Conservation (phyloP, 1,140 invertebrate genomes). For the Eurytemora carolleeae region DNA sequence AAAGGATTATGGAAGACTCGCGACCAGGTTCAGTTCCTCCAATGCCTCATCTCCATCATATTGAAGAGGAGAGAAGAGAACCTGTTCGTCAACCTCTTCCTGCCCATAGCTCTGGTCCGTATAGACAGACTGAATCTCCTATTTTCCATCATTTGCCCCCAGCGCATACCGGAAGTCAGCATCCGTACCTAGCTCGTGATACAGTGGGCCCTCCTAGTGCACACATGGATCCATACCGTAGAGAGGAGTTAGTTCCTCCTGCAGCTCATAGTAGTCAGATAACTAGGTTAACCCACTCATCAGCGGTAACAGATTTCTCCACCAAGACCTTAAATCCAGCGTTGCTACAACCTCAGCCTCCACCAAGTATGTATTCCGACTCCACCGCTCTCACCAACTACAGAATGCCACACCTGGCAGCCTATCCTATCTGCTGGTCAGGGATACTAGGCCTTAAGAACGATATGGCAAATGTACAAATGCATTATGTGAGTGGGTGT, state of each 20-base stretch:
- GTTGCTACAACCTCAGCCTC: neutral
- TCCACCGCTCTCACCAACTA: neutral
- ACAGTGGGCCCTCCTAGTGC: neutral
- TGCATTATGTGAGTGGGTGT: slow-evolving; percentile 93
- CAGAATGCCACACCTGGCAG: slow-evolving; percentile 1
- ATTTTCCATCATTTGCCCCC: neutral
- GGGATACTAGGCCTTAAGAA: slow-evolving; percentile 82
- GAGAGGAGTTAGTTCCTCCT: neutral
- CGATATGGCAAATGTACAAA: slow-evolving; percentile 85
- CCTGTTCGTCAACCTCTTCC: neutral
- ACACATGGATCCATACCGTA: neutral
- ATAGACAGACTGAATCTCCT: neutral
- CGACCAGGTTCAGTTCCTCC: neutral
- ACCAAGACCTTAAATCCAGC: neutral
- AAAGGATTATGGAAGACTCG: neutral
- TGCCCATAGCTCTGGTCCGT: neutral
- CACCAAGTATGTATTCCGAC: neutral
- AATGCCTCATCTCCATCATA: neutral
- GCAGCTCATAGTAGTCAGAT: neutral
- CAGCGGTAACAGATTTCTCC: neutral
- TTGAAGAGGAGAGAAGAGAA: neutral
- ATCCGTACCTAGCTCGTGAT: neutral
- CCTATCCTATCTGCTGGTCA: slow-evolving; percentile 90
- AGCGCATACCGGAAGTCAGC: neutral
- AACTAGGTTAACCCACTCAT: neutral